phyloP scores from a whole-genome alignment of 2,113 vertebrate genomes.

The Gnathonemus echidnorhynchus region DNA sequence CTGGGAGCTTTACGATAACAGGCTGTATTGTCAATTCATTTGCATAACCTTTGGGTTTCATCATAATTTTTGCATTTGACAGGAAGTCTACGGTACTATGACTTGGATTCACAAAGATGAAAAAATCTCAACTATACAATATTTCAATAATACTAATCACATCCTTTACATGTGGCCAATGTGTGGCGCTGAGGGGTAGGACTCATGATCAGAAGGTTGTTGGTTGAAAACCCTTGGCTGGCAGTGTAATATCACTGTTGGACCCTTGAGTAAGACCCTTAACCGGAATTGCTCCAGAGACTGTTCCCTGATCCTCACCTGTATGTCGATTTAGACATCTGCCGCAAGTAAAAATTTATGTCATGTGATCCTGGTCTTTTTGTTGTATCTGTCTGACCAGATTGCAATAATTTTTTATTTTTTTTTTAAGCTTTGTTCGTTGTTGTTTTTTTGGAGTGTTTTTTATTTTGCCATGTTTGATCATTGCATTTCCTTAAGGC shows the following conservation, averaged over 20 bases:
- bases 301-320: neutral
- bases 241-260: neutral
- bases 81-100: neutral
- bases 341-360: neutral
- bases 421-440: too few relatives aligned
- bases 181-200: neutral
- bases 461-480: neutral
- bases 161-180: neutral
- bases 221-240: neutral
- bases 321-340: neutral
- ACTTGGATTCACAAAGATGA: neutral
- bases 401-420: too few relatives aligned
- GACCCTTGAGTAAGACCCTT: too few relatives aligned
- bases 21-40: conserved; percentile 43
- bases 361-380: neutral
- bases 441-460: too few relatives aligned
- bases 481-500: neutral
- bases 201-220: neutral
- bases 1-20: conserved; percentile 49
- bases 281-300: neutral
- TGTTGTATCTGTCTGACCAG: too few relatives aligned
- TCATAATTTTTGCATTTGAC: conserved; percentile 40
- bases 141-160: neutral
- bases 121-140: neutral
- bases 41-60: conserved; percentile 36